Evolutionary conservation across 37 sponge, comb jelly and placozoan genomes (phyloP).

Genomic region (Axinella damicornis): DNA sequence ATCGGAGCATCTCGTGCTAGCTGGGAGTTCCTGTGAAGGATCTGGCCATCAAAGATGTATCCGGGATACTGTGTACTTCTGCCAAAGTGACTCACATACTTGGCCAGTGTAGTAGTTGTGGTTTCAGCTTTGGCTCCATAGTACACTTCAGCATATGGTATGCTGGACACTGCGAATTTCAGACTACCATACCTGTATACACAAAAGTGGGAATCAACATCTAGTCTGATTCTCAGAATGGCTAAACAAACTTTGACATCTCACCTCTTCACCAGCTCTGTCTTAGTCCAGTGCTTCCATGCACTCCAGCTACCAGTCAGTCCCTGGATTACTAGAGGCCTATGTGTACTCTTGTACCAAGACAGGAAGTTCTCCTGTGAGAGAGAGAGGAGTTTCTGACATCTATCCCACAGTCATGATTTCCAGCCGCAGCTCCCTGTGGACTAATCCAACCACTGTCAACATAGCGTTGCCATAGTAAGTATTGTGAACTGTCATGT

Average conservation of each 20-base stretch:
- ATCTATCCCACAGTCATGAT: too few relatives aligned
- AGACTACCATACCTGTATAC: slow-evolving; percentile 49
- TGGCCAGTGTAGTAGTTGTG: slow-evolving; percentile 16
- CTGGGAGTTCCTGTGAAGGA: slow-evolving; percentile 25
- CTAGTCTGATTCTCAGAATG: too few relatives aligned
- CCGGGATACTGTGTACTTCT: not conserved
- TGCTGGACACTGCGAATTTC: slow-evolving; percentile 8
- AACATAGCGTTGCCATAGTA: not conserved
- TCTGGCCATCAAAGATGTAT: slow-evolving; percentile 58
- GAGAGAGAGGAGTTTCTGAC: not conserved
- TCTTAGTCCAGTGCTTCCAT: slow-evolving; percentile 32
- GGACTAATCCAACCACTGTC: too few relatives aligned
- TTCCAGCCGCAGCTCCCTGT: too few relatives aligned
- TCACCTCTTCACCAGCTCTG: slow-evolving; percentile 30
- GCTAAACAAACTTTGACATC: too few relatives aligned
- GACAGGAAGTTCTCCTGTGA: not conserved
- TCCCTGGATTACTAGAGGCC: slow-evolving; percentile 27
- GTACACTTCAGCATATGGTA: slow-evolving; percentile 62
- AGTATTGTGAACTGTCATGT: not conserved
- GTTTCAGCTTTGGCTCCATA: not conserved
- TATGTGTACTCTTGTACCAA: not conserved
- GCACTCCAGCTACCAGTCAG: slow-evolving; percentile 34
- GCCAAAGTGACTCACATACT: slow-evolving; percentile 26
- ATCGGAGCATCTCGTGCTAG: slow-evolving; percentile 29
- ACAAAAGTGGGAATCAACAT: not conserved